Evolutionary conservation across 2,113 vertebrate species (phyloP).

Genomic region (Mustelus asterias): DNA sequence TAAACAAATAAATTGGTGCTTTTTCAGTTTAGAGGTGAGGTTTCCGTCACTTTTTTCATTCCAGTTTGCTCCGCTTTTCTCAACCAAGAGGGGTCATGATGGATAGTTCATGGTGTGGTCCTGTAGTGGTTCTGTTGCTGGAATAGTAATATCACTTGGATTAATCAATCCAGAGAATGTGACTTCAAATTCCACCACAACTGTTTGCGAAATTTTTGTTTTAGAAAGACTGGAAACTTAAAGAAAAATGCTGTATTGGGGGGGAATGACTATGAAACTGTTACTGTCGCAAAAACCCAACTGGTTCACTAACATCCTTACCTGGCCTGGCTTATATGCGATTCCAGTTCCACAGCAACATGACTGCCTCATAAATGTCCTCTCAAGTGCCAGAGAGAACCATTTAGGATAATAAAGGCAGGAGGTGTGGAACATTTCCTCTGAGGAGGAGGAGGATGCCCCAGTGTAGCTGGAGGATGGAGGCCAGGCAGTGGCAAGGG

Average conservation of each 20-base stretch:
- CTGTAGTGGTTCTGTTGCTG: not conserved
- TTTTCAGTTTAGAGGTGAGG: not conserved
- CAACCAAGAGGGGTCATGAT: not conserved
- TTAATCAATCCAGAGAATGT: not conserved
- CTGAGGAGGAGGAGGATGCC: no score
- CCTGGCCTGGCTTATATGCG: no score
- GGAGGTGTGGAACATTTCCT: no score
- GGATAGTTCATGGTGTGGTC: not conserved
- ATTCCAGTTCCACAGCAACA: not conserved
- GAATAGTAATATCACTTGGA: not conserved
- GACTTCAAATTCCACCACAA: not conserved
- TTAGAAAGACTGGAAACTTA: not conserved
- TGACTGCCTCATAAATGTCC: not conserved
- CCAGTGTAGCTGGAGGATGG: no score
- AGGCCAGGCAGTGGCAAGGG: no score
- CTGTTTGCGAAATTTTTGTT: not conserved
- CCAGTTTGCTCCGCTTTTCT: not conserved
- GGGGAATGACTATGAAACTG: not conserved
- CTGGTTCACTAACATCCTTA: not conserved
- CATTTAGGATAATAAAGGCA: not conserved
- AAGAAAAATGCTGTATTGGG: not conserved
- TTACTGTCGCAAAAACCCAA: not conserved
- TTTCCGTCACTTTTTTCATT: not conserved
- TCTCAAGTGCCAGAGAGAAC: not conserved
- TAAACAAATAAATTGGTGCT: not conserved